A percentile compares a stretch with the other conserved stretches of the same genome.
These are phyloP conservation scores for Leptinotarsa texana DNA, from an alignment of 1,140 invertebrate species.

Conservation along the genomic window DNA sequence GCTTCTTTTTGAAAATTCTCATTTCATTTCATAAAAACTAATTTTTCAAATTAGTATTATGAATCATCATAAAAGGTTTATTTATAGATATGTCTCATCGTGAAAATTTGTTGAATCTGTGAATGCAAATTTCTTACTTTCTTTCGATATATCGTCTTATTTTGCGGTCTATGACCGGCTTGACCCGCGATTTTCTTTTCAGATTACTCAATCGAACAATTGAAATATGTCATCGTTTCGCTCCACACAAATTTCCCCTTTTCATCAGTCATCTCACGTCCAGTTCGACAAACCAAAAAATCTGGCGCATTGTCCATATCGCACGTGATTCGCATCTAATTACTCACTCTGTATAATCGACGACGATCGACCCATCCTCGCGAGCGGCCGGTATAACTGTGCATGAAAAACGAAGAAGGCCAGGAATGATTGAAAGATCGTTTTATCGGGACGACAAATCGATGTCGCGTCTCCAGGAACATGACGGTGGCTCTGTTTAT, in stretches of 20 bases:
- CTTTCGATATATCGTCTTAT: too few relatives aligned
- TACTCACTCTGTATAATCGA: constrained; percentile 22
- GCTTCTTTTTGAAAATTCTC: too few relatives aligned
- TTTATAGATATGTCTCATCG: too few relatives aligned
- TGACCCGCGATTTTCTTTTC: too few relatives aligned
- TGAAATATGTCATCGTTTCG: too few relatives aligned
- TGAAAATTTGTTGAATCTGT: too few relatives aligned
- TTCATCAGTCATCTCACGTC: constrained; percentile 14
- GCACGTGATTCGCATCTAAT: constrained; percentile 32
- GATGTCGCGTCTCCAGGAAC: neutral
- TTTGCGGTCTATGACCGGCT: too few relatives aligned
- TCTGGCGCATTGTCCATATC: constrained; percentile 26
- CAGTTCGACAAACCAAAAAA: neutral
- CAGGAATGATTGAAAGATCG: constrained; percentile 26
- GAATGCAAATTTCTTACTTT: too few relatives aligned
- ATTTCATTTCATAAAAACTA: too few relatives aligned
- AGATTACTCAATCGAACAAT: too few relatives aligned
- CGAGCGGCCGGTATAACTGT: constrained; percentile 4
- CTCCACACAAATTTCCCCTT: neutral
- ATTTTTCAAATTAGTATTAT: too few relatives aligned
- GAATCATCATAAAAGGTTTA: too few relatives aligned
- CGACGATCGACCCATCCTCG: constrained; percentile 18
- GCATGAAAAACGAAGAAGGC: constrained; percentile 23
- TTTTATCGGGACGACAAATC: constrained; percentile 32
- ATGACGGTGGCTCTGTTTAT: neutral